A percentile compares a stretch with the other conserved stretches of the same genome.
phyloP scores from a whole-genome alignment of 1,140 invertebrate genomes.

The Macrobrachium nipponense region DNA sequence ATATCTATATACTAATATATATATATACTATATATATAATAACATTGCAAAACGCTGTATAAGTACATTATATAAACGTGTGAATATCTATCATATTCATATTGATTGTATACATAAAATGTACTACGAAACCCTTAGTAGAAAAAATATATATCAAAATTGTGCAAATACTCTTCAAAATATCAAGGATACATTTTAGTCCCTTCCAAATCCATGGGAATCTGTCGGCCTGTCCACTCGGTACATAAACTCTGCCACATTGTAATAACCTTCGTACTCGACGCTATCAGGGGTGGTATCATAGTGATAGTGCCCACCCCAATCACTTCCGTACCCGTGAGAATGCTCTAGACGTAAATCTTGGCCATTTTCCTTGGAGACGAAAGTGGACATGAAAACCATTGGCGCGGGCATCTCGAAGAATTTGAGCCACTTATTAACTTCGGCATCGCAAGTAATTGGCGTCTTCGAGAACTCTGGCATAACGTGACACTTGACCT shows the following conservation, averaged over 20 bases:
- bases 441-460: conserved; percentile 77
- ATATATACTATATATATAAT: too few species aligned
- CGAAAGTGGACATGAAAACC: conserved; percentile 86
- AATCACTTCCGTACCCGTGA: conserved; percentile 85
- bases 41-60: too few species aligned
- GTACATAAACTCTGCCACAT: conserved; percentile 79
- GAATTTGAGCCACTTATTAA: conserved; percentile 92
- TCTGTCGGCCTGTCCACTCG: conserved; percentile 82
- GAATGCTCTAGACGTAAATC: conserved; percentile 94
- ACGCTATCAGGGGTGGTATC: conserved; percentile 88
- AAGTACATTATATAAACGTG: too few species aligned
- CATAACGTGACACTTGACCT: conserved; percentile 93
- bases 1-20: too few species aligned
- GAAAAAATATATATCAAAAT: too few species aligned
- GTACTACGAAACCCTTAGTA: too few species aligned
- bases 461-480: conserved; percentile 86
- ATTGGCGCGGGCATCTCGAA: conserved; percentile 90
- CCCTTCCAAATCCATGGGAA: conserved; percentile 71
- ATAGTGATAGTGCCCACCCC: conserved; percentile 94
- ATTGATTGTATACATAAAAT: too few species aligned
- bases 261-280: conserved; percentile 90
- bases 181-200: conserved; percentile 54
- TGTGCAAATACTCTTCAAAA: too few species aligned
- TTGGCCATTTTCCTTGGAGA: conserved; percentile 86
- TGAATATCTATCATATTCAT: too few species aligned